Evolutionary conservation across 2,797 vertebrate genomes (phyloP).

Genomic region (Fundulus diaphanus): DNA sequence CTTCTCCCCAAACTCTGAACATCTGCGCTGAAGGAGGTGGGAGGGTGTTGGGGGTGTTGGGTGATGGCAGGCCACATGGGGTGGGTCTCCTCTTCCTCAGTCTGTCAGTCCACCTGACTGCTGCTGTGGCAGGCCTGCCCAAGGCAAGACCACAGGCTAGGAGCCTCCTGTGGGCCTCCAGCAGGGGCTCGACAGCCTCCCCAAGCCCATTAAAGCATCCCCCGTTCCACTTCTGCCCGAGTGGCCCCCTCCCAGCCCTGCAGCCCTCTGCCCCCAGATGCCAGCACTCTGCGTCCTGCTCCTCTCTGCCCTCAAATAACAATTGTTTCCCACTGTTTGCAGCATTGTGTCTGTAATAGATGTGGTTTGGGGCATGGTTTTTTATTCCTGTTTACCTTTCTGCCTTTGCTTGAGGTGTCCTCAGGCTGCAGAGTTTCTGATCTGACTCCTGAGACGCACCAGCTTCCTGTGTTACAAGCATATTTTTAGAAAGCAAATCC

Average conservation of each 20-base stretch:
- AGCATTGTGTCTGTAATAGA: slow-evolving; percentile 61
- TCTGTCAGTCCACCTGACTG: slow-evolving; percentile 84
- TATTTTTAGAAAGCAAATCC: slow-evolving; percentile 74
- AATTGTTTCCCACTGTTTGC: slow-evolving; percentile 75
- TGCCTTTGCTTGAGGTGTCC: slow-evolving; percentile 63
- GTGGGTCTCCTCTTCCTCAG: slow-evolving; percentile 71
- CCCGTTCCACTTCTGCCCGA: slow-evolving; percentile 51
- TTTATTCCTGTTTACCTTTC: slow-evolving; percentile 61
- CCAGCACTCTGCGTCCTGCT: slow-evolving; percentile 72
- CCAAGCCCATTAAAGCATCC: slow-evolving; percentile 86
- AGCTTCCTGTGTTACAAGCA: slow-evolving; percentile 48
- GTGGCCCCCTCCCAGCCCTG: slow-evolving; percentile 71
- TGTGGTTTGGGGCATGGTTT: slow-evolving; percentile 67
- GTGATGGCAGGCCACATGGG: slow-evolving; percentile 71
- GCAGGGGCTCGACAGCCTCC: slow-evolving; percentile 83
- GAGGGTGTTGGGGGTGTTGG: slow-evolving; percentile 18
- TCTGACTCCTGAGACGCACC: slow-evolving; percentile 52
- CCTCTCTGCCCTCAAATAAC: slow-evolving; percentile 66
- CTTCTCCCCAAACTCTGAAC: slow-evolving; percentile 68
- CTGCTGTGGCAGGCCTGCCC: slow-evolving; percentile 84
- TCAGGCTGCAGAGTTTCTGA: slow-evolving; percentile 74
- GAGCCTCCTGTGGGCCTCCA: slow-evolving; percentile 87
- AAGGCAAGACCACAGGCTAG: slow-evolving; percentile 89
- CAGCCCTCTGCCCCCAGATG: slow-evolving; percentile 79
- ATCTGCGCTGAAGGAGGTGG: slow-evolving; percentile 67